phyloP scores from a whole-genome alignment of 1,140 invertebrate species.

The Drosophila tani region DNA sequence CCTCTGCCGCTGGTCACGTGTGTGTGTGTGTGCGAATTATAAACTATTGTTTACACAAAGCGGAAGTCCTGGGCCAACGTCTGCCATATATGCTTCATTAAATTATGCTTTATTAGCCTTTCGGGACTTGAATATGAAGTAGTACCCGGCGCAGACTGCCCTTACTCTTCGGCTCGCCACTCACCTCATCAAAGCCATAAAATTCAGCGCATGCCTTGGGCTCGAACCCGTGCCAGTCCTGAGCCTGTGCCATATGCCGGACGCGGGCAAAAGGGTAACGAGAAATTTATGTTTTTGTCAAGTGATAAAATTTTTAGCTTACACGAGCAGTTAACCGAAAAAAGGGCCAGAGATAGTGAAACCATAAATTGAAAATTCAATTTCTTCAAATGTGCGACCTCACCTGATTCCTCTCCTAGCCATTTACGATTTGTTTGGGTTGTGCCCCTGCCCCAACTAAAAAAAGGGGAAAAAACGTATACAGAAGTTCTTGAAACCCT shows the following conservation, averaged over 20 bases:
- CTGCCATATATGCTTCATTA: constrained; percentile 79
- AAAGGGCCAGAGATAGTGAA: constrained; percentile 58
- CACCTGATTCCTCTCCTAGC: constrained; percentile 42
- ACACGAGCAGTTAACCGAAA: constrained; percentile 70
- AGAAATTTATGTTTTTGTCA: constrained; percentile 82
- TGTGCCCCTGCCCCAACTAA: not conserved
- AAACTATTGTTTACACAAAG: constrained; percentile 83
- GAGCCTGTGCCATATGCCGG: not conserved
- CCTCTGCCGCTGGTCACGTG: constrained; percentile 25
- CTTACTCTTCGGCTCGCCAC: constrained; percentile 11
- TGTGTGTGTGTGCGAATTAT: constrained; percentile 66
- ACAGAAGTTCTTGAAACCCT: constrained; percentile 16
- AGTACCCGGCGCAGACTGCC: constrained; percentile 42
- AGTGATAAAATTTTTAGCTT: constrained; percentile 83
- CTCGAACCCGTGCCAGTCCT: not conserved
- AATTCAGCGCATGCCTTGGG: constrained; percentile 44
- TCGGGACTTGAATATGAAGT: constrained; percentile 83
- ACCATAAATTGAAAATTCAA: constrained; percentile 82
- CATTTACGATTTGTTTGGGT: constrained; percentile 77
- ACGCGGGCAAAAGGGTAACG: constrained; percentile 44
- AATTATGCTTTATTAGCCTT: constrained; percentile 83
- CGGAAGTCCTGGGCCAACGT: constrained; percentile 77
- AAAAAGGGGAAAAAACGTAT: not conserved
- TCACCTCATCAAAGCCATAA: constrained; percentile 52
- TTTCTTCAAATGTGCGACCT: constrained; percentile 72